Evolutionary conservation across 2,888 invertebrate genomes (phyloP).

Genomic region (Macrostomum cliftonense): DNA sequence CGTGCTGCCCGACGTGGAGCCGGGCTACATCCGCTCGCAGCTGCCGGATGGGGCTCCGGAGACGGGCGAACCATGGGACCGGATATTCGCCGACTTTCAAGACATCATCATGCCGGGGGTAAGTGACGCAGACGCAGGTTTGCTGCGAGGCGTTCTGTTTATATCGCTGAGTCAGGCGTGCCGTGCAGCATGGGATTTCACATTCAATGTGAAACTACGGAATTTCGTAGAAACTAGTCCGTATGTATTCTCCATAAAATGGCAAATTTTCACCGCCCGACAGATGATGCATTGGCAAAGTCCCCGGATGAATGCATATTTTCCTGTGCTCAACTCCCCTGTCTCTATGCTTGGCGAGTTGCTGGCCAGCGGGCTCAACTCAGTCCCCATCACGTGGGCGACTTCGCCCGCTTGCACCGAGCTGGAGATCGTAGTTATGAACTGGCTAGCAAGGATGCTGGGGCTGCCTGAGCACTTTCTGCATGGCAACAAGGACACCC

Average conservation of each 20-base stretch:
- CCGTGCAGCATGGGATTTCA: too few relatives aligned
- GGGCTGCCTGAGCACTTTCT: conserved; percentile 79
- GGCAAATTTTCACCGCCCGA: conserved; percentile 15
- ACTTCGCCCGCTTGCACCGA: conserved; percentile 92
- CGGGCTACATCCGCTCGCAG: conserved; percentile 65
- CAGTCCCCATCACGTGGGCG: conserved; percentile 86
- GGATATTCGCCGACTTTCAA: conserved; percentile 69
- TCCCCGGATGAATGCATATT: conserved; percentile 93
- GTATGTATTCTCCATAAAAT: not conserved
- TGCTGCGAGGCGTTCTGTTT: too few relatives aligned
- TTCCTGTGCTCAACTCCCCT: conserved; percentile 77
- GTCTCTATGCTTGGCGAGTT: conserved; percentile 85
- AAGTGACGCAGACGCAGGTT: too few relatives aligned
- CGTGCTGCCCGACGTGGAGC: conserved; percentile 67
- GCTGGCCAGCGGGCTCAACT: conserved; percentile 80
- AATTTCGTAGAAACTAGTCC: too few relatives aligned
- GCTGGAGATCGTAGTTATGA: conserved; percentile 86
- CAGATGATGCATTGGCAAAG: conserved; percentile 80
- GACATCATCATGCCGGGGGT: conserved; percentile 78
- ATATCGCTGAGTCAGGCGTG: too few relatives aligned
- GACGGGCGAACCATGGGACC: conserved; percentile 61
- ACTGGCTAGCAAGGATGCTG: conserved; percentile 91
- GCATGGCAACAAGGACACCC: conserved; percentile 51
- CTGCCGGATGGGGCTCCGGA: conserved; percentile 67
- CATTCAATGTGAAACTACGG: too few relatives aligned